Evolutionary conservation across 1,140 invertebrate species (phyloP).

Genomic region (Drosophila trapezifrons): DNA sequence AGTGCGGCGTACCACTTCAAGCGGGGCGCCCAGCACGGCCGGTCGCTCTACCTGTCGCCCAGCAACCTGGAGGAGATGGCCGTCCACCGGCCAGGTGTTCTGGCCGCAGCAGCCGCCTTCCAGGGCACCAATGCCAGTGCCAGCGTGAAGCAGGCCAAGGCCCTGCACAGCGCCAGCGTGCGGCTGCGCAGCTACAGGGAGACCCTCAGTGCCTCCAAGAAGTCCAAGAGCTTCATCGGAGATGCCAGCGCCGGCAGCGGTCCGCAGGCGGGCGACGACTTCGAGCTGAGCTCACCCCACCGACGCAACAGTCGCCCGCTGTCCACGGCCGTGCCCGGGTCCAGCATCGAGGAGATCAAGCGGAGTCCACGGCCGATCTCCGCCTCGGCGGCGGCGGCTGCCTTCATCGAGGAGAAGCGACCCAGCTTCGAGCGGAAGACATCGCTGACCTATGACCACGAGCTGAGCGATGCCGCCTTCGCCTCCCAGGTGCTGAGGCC

Average conservation of each 20-base stretch:
- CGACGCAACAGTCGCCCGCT: conserved; percentile 83
- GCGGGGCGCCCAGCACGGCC: conserved; percentile 75
- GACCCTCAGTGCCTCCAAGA: conserved; percentile 78
- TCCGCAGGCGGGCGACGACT: conserved; percentile 61
- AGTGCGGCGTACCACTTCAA: conserved; percentile 81
- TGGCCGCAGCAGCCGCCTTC: conserved; percentile 75
- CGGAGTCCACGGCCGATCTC: conserved; percentile 78
- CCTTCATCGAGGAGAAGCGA: conserved; percentile 81
- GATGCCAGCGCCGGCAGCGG: conserved; percentile 56
- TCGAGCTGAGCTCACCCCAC: conserved; percentile 83
- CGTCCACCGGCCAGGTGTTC: conserved; percentile 70
- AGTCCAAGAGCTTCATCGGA: conserved; percentile 84
- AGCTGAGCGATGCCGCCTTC: conserved; percentile 76
- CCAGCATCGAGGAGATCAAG: conserved; percentile 75
- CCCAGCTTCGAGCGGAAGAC: conserved; percentile 79
- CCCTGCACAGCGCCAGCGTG: conserved; percentile 80
- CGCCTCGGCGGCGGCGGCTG: conserved; percentile 61
- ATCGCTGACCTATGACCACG: conserved; percentile 74
- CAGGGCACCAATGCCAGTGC: conserved; percentile 82
- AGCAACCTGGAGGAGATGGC: conserved; percentile 79
- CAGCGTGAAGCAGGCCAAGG: conserved; percentile 81
- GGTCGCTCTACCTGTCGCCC: conserved; percentile 80
- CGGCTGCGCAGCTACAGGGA: conserved; percentile 79
- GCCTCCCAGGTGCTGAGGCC: conserved; percentile 77
- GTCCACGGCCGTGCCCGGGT: conserved; percentile 64